Percentiles rank a stretch among this genome's conserved stretches.
phyloP scores from a whole-genome alignment of 2,888 invertebrate genomes.

The Drosophila cracens region DNA sequence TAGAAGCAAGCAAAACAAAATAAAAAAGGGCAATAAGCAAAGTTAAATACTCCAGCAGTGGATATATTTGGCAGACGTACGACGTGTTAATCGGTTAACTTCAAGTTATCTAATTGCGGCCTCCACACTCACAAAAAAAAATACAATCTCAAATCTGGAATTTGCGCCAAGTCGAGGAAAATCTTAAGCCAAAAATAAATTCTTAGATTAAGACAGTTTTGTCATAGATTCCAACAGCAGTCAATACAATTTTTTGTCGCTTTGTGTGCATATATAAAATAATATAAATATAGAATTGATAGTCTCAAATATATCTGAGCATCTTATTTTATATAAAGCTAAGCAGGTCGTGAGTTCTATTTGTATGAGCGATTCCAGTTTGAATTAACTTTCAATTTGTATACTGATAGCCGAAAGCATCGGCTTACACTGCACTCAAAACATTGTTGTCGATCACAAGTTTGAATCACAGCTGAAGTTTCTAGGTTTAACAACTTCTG shows the following conservation, averaged over 20 bases:
- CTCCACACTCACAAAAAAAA: neutral
- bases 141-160: neutral
- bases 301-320: no score
- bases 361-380: no score
- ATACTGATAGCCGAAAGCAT: no score
- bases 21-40: conserved; percentile 10
- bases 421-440: no score
- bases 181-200: neutral
- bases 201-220: neutral
- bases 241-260: no score
- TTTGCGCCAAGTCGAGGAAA: neutral
- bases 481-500: no score
- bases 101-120: neutral
- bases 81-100: neutral
- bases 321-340: no score
- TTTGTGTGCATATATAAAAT: neutral
- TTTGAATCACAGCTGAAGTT: no score
- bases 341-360: no score
- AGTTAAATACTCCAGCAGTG: neutral
- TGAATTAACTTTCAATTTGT: no score
- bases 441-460: no score
- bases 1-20: conserved; percentile 19
- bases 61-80: neutral
- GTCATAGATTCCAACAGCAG: neutral
- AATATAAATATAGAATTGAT: no score